Conservation (phyloP, 2,797 vertebrate genomes). For the Pseudochirops cupreus region DNA sequence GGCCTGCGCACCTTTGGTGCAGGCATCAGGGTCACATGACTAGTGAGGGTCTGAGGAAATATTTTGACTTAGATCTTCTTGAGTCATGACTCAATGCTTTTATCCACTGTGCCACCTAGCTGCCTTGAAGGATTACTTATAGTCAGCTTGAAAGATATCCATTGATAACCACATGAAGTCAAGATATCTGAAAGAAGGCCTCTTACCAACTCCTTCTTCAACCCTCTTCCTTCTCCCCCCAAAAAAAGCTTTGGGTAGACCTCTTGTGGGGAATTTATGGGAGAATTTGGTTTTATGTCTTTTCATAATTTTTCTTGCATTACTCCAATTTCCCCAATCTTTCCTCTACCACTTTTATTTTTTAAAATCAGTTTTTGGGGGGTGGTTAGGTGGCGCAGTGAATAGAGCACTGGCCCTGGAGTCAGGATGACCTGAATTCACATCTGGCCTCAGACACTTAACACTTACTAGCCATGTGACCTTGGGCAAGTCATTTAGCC, state of each 20-base stretch:
- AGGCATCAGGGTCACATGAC: no score
- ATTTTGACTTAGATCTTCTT: no score
- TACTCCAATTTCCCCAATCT: neutral
- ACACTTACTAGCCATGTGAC: no score
- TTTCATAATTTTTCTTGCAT: neutral
- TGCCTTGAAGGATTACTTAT: neutral
- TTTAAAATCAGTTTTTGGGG: neutral
- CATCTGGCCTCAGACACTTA: no score
- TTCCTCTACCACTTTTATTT: neutral
- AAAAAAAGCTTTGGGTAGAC: neutral
- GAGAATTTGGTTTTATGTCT: neutral
- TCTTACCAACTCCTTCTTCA: neutral
- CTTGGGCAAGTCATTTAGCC: no score
- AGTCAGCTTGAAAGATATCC: neutral
- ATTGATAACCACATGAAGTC: neutral
- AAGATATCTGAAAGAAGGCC: neutral
- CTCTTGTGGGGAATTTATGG: no score
- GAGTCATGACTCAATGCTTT: neutral
- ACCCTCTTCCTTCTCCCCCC: accelerated
- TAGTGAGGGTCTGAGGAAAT: no score
- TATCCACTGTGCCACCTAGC: no score
- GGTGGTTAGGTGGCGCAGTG: no score
- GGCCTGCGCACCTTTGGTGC: no score
- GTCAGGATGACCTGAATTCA: no score
- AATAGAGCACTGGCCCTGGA: no score